Evolutionary conservation across 1,140 invertebrate species (phyloP).

Genomic region (Bilobella aurantiaca): DNA sequence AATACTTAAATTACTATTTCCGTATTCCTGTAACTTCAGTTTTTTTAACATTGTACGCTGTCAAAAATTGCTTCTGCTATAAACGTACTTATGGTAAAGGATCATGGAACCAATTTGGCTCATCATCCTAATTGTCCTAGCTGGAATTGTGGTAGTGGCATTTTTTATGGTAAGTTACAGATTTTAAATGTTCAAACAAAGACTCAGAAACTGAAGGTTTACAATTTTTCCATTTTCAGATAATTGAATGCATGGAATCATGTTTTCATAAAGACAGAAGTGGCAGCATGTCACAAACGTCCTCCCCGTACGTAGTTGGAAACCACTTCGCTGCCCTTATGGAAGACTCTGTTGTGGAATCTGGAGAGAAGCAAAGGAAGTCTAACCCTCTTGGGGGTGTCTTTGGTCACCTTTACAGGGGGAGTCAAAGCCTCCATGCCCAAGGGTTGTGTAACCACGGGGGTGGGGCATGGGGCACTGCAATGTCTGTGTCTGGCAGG

Average conservation of each 20-base stretch:
- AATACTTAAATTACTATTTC: too few relatives aligned
- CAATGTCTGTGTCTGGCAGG: neutral
- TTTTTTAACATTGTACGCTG: too few relatives aligned
- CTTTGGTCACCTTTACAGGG: neutral
- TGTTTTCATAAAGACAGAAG: neutral
- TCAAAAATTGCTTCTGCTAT: too few relatives aligned
- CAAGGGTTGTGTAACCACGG: slow-evolving; percentile 1
- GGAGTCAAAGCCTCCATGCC: neutral
- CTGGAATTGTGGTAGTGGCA: neutral
- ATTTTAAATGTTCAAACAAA: too few relatives aligned
- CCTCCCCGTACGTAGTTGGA: neutral
- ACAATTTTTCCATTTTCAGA: neutral
- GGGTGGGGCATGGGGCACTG: neutral
- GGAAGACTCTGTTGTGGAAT: neutral
- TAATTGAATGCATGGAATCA: neutral
- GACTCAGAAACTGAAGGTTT: too few relatives aligned
- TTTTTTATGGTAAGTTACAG: neutral
- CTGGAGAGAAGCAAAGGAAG: neutral
- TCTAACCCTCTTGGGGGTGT: neutral
- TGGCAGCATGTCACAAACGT: neutral
- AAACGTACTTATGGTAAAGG: too few relatives aligned
- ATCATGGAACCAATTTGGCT: neutral
- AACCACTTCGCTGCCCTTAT: neutral
- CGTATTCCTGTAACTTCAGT: neutral
- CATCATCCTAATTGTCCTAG: neutral